Evolutionary conservation across 1,140 invertebrate genomes (phyloP).

Genomic region (Lethrus apterus): DNA sequence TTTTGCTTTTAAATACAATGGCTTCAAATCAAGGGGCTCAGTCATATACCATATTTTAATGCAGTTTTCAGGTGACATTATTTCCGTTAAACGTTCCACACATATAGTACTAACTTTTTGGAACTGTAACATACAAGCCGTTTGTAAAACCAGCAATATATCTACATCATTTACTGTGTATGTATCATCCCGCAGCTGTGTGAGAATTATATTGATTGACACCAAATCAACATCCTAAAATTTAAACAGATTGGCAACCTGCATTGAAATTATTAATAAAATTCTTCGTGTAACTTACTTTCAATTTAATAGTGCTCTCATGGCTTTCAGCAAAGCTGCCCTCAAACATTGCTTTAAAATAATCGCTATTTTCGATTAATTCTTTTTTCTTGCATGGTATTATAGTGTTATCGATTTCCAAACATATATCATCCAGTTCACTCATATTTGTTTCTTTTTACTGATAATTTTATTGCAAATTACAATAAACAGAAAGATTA

Average conservation of each 20-base stretch:
- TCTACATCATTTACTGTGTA: slow-evolving; percentile 21
- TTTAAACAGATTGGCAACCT: slow-evolving; percentile 3
- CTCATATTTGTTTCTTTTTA: too few relatives aligned
- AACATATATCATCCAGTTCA: slow-evolving; percentile 19
- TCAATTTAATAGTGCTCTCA: slow-evolving; percentile 23
- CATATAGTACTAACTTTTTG: slow-evolving; percentile 21
- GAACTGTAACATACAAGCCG: slow-evolving; percentile 35
- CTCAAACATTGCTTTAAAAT: slow-evolving; percentile 37
- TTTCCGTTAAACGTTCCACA: slow-evolving; percentile 18
- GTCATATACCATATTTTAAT: slow-evolving; percentile 32
- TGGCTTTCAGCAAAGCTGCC: slow-evolving; percentile 31
- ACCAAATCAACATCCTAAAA: slow-evolving; percentile 30
- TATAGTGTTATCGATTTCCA: slow-evolving; percentile 27
- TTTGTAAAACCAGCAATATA: slow-evolving; percentile 25
- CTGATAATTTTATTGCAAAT: too few relatives aligned
- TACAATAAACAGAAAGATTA: too few relatives aligned
- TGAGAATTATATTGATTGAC: slow-evolving; percentile 29
- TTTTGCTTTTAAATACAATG: slow-evolving; percentile 33
- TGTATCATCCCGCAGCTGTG: slow-evolving; percentile 11
- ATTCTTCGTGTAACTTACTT: slow-evolving; percentile 21
- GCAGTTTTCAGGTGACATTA: slow-evolving; percentile 27
- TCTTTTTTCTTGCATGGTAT: slow-evolving; percentile 27
- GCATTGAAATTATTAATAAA: background rate
- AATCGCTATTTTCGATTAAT: slow-evolving; percentile 33
- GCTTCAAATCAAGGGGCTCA: slow-evolving; percentile 26